Percentiles rank a stretch among this genome's conserved stretches.
These are phyloP conservation scores for Polyommatus icarus DNA, from an alignment of 2,888 invertebrate genomes.

Conservation along the genomic window DNA sequence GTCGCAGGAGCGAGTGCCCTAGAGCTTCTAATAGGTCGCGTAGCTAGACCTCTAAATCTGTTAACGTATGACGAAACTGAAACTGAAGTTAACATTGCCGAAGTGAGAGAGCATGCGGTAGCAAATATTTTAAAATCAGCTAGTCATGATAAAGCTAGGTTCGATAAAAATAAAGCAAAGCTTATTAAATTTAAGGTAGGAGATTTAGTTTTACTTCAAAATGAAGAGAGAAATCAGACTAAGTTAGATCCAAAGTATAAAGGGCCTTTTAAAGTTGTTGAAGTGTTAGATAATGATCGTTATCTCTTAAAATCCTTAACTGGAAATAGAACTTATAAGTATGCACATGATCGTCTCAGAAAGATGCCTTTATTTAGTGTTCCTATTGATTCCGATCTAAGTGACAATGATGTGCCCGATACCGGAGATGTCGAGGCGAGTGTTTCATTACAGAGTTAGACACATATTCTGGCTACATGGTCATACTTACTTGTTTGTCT, in stretches of 20 bases:
- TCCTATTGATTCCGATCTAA: too few relatives aligned
- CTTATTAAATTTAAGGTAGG: not conserved
- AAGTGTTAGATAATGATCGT: not conserved
- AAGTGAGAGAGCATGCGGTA: too few relatives aligned
- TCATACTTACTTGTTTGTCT: not conserved
- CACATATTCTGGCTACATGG: not conserved
- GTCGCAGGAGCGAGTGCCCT: too few relatives aligned
- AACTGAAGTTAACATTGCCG: too few relatives aligned
- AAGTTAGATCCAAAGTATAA: slow-evolving; percentile 21
- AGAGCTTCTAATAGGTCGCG: not conserved
- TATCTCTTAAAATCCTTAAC: not conserved
- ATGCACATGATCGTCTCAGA: not conserved
- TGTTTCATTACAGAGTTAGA: not conserved
- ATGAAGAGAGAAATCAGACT: not conserved
- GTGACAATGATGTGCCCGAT: not conserved
- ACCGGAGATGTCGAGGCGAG: not conserved
- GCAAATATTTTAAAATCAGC: too few relatives aligned
- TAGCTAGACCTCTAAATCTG: not conserved
- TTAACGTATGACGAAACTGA: slow-evolving; percentile 1
- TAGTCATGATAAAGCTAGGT: too few relatives aligned
- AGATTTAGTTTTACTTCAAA: slow-evolving; percentile 8
- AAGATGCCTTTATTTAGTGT: slow-evolving; percentile 2
- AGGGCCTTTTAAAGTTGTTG: not conserved
- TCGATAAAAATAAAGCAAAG: not conserved
- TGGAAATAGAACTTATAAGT: not conserved